Evolutionary conservation across 2,888 invertebrate genomes (phyloP).

Genomic region (Agrochola macilenta): DNA sequence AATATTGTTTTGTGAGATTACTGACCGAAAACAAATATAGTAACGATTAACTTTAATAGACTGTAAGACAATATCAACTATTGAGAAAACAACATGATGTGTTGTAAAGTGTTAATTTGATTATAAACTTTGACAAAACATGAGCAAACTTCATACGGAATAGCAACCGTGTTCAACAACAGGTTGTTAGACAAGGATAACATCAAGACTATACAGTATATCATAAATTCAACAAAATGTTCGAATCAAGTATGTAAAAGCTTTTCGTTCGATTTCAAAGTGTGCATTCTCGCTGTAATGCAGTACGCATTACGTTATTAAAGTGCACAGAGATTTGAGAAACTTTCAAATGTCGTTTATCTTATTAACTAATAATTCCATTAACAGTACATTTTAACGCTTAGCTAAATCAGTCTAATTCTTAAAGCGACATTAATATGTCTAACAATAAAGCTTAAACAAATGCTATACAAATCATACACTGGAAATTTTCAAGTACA

Average conservation of each 20-base stretch:
- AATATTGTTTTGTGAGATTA: slow-evolving; percentile 73
- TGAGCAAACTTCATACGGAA: slow-evolving; percentile 58
- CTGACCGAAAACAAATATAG: slow-evolving; percentile 81
- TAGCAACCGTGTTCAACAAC: slow-evolving; percentile 52
- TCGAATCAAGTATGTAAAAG: slow-evolving; percentile 48
- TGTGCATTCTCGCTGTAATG: slow-evolving; percentile 45
- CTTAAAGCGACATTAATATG: slow-evolving; percentile 89
- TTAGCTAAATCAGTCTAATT: slow-evolving; percentile 91
- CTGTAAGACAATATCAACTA: slow-evolving; percentile 68
- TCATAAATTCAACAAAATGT: slow-evolving; percentile 60
- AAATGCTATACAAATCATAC: slow-evolving; percentile 84
- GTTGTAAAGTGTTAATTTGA: slow-evolving; percentile 63
- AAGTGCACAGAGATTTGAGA: slow-evolving; percentile 53
- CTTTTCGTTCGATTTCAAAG: slow-evolving; percentile 59
- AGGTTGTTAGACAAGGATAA: slow-evolving; percentile 49
- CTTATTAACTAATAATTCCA: slow-evolving; percentile 84
- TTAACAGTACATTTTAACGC: slow-evolving; percentile 88
- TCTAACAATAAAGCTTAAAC: slow-evolving; percentile 89
- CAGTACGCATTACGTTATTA: slow-evolving; percentile 41
- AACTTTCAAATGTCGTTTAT: slow-evolving; percentile 79
- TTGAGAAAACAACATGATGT: slow-evolving; percentile 60
- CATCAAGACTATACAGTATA: slow-evolving; percentile 50
- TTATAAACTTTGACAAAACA: slow-evolving; percentile 67
- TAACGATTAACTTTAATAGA: slow-evolving; percentile 79
- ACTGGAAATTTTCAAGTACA: slow-evolving; percentile 85